phyloP scores from a whole-genome alignment of 2,113 vertebrate genomes.

The Aegotheles bennettii region DNA sequence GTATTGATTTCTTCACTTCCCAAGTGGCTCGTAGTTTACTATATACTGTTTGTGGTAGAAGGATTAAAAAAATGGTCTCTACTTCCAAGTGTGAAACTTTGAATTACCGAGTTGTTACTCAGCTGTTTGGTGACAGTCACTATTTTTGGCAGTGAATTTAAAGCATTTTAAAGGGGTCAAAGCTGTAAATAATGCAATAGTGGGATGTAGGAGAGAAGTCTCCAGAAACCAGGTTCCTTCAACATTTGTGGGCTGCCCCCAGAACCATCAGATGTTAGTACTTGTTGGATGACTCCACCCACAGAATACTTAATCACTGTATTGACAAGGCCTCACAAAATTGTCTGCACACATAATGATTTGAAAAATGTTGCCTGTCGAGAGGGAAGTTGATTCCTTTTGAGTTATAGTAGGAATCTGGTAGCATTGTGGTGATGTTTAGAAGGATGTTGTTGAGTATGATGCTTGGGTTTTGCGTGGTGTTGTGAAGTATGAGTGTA shows the following conservation, averaged over 20 bases:
- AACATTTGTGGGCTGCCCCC: not conserved
- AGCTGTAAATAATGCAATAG: not conserved
- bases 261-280: not conserved
- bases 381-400: not conserved
- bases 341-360: not conserved
- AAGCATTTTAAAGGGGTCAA: not conserved
- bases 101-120: not conserved
- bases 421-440: not conserved
- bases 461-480: not conserved
- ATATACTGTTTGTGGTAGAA: not conserved
- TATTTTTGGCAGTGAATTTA: not conserved
- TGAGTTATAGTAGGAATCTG: not conserved
- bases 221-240: not conserved
- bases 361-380: not conserved
- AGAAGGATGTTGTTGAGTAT: not conserved
- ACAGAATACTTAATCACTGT: not conserved
- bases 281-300: not conserved
- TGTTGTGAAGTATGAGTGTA: not conserved
- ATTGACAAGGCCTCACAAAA: fast-evolving
- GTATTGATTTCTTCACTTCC: not conserved
- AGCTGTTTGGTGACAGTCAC: not conserved
- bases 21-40: not conserved
- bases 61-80: not conserved
- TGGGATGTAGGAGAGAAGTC: not conserved
- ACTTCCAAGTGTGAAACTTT: not conserved